Percentiles rank a stretch among this genome's conserved stretches.
Conservation (phyloP, 2,797 vertebrate species). For the Antennarius maculatus region DNA sequence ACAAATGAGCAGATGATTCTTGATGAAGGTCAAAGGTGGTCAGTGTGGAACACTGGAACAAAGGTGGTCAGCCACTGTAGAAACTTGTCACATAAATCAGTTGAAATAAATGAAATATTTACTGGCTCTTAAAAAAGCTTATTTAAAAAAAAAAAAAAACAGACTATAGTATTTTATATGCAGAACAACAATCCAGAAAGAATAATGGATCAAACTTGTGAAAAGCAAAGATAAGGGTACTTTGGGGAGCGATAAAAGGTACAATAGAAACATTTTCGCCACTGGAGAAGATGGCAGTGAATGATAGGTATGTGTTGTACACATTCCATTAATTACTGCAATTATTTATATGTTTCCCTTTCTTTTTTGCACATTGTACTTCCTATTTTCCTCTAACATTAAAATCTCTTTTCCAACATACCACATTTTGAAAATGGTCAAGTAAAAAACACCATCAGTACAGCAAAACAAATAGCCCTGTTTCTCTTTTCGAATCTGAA, state of each 20-base stretch:
- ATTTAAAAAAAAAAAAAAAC: too few relatives aligned
- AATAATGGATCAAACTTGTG: not conserved
- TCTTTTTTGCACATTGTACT: not conserved
- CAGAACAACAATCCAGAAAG: conserved; percentile 9
- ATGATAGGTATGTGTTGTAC: conserved; percentile 16
- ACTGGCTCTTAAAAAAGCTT: too few relatives aligned
- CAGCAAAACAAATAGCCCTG: conserved; percentile 22
- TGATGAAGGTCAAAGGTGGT: too few relatives aligned
- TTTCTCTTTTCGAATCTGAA: conserved; percentile 19
- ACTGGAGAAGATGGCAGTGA: conserved; percentile 25
- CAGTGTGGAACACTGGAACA: too few relatives aligned
- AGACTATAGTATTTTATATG: not conserved
- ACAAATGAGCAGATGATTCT: too few relatives aligned
- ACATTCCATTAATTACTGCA: not conserved
- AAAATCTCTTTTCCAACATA: not conserved
- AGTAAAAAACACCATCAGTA: not conserved
- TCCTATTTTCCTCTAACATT: not conserved
- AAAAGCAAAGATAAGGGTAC: conserved; percentile 10
- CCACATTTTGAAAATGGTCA: conserved; percentile 3
- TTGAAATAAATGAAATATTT: too few relatives aligned
- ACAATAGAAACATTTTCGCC: conserved; percentile 12
- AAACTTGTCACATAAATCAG: too few relatives aligned
- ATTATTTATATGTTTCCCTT: not conserved
- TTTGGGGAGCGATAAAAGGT: conserved; percentile 20
- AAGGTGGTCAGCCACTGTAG: too few relatives aligned